phyloP scores from a whole-genome alignment of 2,797 vertebrate species.

The Ceyx erithaca region DNA sequence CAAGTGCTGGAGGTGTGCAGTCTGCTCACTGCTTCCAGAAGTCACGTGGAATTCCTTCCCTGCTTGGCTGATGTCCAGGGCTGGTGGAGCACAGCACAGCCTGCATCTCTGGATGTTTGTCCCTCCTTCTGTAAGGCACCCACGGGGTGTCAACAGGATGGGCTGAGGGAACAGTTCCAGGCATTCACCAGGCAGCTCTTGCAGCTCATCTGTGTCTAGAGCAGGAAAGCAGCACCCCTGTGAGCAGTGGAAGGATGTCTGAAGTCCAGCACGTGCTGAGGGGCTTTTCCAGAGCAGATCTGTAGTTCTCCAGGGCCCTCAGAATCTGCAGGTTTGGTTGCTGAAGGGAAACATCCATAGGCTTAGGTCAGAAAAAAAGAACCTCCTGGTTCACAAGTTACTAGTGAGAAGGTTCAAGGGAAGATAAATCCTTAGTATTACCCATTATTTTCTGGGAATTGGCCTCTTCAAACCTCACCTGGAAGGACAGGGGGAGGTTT shows the following conservation, averaged over 20 bases:
- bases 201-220: neutral
- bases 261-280: rapidly evolving
- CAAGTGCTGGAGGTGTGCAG: neutral
- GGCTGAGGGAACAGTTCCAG: neutral
- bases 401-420: neutral
- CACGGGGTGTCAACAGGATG: neutral
- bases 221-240: neutral
- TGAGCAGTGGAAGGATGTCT: neutral
- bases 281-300: neutral
- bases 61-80: neutral
- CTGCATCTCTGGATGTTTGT: neutral
- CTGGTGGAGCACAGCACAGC: neutral
- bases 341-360: neutral
- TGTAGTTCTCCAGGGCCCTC: neutral
- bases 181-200: neutral
- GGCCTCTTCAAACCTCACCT: neutral
- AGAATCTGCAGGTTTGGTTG: neutral
- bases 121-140: neutral
- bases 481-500: neutral
- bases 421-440: neutral
- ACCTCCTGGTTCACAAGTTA: neutral
- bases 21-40: neutral
- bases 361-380: neutral
- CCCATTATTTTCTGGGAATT: neutral
- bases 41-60: neutral